Conservation (phyloP, 2,797 vertebrate genomes). For the Masticophis lateralis region DNA sequence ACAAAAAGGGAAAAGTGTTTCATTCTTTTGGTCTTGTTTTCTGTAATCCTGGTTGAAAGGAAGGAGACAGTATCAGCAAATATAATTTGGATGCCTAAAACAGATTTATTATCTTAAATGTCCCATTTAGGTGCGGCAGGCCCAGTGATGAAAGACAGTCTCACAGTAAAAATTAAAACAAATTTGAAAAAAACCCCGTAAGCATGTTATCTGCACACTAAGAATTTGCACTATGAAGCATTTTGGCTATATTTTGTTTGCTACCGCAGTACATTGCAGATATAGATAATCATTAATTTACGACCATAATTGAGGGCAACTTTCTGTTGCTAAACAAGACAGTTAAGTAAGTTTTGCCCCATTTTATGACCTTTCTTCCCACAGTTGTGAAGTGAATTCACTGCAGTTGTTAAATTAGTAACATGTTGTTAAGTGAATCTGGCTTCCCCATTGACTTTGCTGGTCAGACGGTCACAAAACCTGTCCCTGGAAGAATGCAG, state of each 20-base stretch:
- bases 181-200: not conserved
- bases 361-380: not conserved
- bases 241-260: slow-evolving; percentile 2
- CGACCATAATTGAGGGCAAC: not conserved
- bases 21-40: not conserved
- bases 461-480: not conserved
- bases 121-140: not conserved
- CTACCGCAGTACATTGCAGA: slow-evolving; percentile 5
- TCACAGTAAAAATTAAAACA: not conserved
- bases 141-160: not conserved
- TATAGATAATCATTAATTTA: not conserved
- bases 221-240: slow-evolving; percentile 27
- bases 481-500: not conserved
- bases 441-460: not conserved
- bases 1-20: not conserved
- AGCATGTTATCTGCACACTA: slow-evolving; percentile 16
- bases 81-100: not conserved
- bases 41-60: too few species aligned
- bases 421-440: not conserved
- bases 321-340: not conserved
- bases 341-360: not conserved
- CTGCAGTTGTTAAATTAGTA: not conserved
- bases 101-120: not conserved
- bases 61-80: too few species aligned
- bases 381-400: not conserved